Base-by-base conservation (phyloP, 2,888 invertebrate genomes). In the Drosophila niveifrons region DNA sequence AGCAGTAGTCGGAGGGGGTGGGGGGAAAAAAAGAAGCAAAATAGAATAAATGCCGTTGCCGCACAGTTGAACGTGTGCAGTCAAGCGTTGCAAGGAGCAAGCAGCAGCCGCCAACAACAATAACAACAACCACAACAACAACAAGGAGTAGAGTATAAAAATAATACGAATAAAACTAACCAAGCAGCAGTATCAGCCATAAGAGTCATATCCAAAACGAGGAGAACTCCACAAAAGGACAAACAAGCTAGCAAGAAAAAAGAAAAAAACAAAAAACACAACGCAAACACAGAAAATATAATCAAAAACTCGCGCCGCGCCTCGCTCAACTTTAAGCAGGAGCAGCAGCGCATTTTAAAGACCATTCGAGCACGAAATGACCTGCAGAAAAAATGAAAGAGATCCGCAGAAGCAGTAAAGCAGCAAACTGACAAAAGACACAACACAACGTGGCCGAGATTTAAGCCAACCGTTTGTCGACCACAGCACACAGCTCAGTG, bases 341-440 rank as follows among this genome's bases (percentile, higher is more conserved):
- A 57, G 43, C 29, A n/a, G n/a, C n/a, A n/a, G 28, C 59, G 58
- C 56, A 73, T 71, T 88, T 88, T 88, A 82, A 85, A 78, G 78
- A 66, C 77, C 75, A 72, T 65, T 85, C 62, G 56, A 82, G 82
- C 85, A 75, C 72, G 58, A 89, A 88, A 89, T 78, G 72, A 66
- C 34, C 55, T 31, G 63, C 39, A 74, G 46, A 43, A 13, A 39
- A 10, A 46, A 8, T 9, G 8, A 11, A n/a, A n/a, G n/a, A 36
- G 23, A 23, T 23, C 23, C 23, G 23, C 31, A 31, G 9, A 3
- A 8, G 44, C 11, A 31, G n/a, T n/a, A 18, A 36, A 4, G n/a
- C 31, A 31, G n/a, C 11, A 36, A 3, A 48, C 28, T 28, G 31
- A 23, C 23, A 47, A 39, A 39, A 64, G 13, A 41, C 39, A 15